Base-by-base conservation (phyloP, 2,797 vertebrate genomes). In the Phaenicophaeus curvirostris region DNA sequence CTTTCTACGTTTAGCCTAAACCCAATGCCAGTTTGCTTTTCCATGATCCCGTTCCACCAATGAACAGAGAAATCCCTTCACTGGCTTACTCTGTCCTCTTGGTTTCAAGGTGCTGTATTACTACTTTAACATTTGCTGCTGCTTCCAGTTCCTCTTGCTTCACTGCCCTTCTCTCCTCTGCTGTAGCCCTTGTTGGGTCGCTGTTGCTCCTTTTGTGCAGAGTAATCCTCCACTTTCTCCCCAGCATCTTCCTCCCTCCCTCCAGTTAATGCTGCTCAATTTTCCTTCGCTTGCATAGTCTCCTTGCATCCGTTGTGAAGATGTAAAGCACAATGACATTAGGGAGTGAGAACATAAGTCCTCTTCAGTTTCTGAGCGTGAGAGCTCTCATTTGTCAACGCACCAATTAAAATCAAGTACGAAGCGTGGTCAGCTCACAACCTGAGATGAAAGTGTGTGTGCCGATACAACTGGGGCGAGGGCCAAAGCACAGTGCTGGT, bases 401-500 rank as follows among this genome's bases (percentile, higher is more conserved):
- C 28, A 41, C 9, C 44, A 33, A 39, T 9, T 55, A 27, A 25
- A 41, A 42, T 27, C 39, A 8, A 23, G 8, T 4, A 1, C 0
- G 5, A 46, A 42, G 57, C 0, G 4, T 15, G 75, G 15, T 74
- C 1, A 1, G 68, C 28, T 33, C 13, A 1, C 13, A 21, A 28
- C 75, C 63, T 48, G 0, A 0, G 20, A 5, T 30, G 37, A 12
- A 58, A 76, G 72, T 0, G 2, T 50, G 27, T 0, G 0, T 8
- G 44, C 44, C 0, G 2, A 9, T n/a, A 21, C 27, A 30, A 15
- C 6, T 0, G 1, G 44, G 46, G 13, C 7, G 63, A 23, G 78
- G 65, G 84, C 42, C 51, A 21, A 8, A 33, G 85, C 0, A 0
- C 41, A 6, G 30, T 6, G 19, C 14, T 44, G 77, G 20, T 5